Evolutionary conservation across 2,797 vertebrate species (phyloP), one percentile per base, ranked within the genome.

Genomic region (Sus cebifrons): DNA sequence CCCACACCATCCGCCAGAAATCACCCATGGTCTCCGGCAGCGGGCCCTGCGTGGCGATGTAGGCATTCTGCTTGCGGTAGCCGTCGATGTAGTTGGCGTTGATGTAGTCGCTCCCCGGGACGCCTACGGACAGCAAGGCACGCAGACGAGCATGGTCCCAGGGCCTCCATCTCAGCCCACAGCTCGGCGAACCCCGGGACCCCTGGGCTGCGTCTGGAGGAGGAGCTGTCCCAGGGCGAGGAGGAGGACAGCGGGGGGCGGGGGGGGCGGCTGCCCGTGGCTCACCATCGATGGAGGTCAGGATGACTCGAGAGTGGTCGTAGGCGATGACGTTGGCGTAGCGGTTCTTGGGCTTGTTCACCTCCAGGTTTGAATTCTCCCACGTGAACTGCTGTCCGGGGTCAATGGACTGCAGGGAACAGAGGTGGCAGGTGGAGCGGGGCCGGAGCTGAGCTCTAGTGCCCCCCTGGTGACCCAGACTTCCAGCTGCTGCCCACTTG

Each of bases 1-100:
- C 99, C 99, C 99, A 99, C 96, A 99, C 99, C 99, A 99, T 99
- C 97, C 99, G 99, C 99, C 99, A 99, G 99, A 99, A 99, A 97
- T 99, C 99, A 0, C 99, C 99, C 96, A 99, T 99, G 1, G 99
- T 99, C 98, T 99, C 99, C 0, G 99, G 99, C 97, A 99, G 99
- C 0, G 99, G 99, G 8, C 99, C 99, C 98, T 99, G 99, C 0
- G 99, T 99, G 88, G 99, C 99, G 0, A 99, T 99, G 98, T 99
- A 99, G 92, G 99, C 99, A 0, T 99, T 99, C 99, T 99, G 99
- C 98, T 99, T 99, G 95, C 99, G 99, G 98, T 99, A 99, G 84
- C 99, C 99, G 0, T 99, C 99, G 0, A 99, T 99, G 98, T 99
- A 99, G 98, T 99, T 99, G 89, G 98, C 99, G 0, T 99, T 99